These are phyloP conservation scores for Nothocercus nigrocapillus DNA, from an alignment of 2,113 vertebrate genomes.

Conservation along the genomic window DNA sequence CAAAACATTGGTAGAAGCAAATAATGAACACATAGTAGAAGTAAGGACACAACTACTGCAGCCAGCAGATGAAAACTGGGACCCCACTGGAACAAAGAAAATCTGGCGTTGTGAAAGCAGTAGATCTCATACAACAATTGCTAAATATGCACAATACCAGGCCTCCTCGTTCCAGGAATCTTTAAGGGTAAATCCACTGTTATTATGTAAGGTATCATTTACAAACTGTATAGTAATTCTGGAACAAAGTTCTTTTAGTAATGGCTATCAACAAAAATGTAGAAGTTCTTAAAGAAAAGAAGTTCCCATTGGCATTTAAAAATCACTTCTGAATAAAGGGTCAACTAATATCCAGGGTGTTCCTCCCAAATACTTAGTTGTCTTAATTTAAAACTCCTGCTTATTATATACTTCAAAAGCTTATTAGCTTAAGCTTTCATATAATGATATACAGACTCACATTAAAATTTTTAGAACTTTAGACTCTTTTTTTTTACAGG, in stretches of 20 bases:
- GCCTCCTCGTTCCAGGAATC: slow-evolving; percentile 99
- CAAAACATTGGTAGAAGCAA: slow-evolving; percentile 97
- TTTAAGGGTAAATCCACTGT: slow-evolving; percentile 85
- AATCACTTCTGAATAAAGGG: neutral
- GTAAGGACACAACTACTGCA: slow-evolving; percentile 94
- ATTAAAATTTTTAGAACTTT: neutral
- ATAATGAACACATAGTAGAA: slow-evolving; percentile 97
- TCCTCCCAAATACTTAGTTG: neutral
- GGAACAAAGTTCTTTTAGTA: neutral
- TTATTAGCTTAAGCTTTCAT: neutral
- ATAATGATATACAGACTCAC: neutral
- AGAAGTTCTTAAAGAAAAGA: neutral
- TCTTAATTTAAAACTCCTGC: neutral
- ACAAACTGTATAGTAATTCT: neutral
- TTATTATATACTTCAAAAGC: neutral
- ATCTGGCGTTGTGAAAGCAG: slow-evolving; percentile 98
- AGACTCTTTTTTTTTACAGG: neutral
- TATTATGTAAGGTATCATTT: neutral
- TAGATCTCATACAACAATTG: slow-evolving; percentile 95
- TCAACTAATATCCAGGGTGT: neutral
- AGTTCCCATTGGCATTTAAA: neutral
- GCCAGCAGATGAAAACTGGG: slow-evolving; percentile 98
- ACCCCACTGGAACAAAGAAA: slow-evolving; percentile 91
- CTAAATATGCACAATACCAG: slow-evolving; percentile 98
- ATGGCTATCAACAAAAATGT: neutral